Conservation (phyloP, 2,113 vertebrate species). For the Hymenochirus boettgeri region DNA sequence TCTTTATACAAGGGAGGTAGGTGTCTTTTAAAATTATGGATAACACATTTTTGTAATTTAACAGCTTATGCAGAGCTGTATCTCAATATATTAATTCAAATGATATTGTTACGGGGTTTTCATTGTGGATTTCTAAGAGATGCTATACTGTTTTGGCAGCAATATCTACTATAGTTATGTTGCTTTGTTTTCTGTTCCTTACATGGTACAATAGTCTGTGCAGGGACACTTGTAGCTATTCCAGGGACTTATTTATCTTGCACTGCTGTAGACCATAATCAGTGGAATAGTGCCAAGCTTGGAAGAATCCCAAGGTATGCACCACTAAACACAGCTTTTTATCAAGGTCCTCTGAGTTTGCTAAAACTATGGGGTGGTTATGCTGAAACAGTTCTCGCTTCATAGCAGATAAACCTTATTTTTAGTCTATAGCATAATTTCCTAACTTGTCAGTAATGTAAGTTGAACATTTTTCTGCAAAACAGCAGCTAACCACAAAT, state of each 20-base stretch:
- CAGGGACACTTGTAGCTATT: constrained; percentile 11
- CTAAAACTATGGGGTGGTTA: constrained; percentile 5
- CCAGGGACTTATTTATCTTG: constrained; percentile 18
- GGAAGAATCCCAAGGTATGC: constrained; percentile 12
- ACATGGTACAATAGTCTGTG: constrained; percentile 8
- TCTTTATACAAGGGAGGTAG: too few species aligned
- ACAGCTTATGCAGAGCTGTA: too few species aligned
- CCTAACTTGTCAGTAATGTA: neutral
- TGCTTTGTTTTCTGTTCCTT: neutral
- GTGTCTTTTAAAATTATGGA: too few species aligned
- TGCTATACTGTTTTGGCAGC: too few species aligned
- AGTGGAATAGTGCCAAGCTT: constrained; percentile 3
- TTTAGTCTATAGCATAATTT: neutral
- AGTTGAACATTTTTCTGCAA: neutral
- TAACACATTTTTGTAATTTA: too few species aligned
- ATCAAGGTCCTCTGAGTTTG: constrained; percentile 1
- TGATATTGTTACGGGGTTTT: too few species aligned
- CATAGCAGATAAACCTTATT: neutral
- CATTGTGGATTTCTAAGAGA: too few species aligned
- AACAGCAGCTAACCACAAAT: neutral
- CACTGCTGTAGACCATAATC: constrained; percentile 19
- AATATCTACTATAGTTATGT: too few species aligned
- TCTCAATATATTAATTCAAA: too few species aligned
- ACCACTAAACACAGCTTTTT: constrained; percentile 10
- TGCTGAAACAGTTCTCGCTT: constrained; percentile 4